Evolutionary conservation across 1,140 invertebrate species (phyloP).

Genomic region (Lepidurus apus): DNA sequence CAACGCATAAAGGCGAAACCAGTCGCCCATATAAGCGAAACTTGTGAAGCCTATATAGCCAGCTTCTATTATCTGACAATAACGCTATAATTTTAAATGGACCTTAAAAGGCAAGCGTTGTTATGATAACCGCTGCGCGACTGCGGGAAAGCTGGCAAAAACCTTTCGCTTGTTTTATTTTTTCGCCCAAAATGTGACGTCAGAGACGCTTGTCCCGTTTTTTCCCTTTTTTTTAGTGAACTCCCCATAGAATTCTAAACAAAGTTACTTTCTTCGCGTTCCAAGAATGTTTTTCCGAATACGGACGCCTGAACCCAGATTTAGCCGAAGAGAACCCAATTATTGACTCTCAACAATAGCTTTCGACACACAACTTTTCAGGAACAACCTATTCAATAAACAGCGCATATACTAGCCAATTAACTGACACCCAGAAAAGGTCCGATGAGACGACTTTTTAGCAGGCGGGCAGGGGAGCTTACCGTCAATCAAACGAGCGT

Average conservation of each 20-base stretch:
- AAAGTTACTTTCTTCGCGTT: not conserved
- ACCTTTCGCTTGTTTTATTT: not conserved
- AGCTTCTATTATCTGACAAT: not conserved
- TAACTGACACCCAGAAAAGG: not conserved
- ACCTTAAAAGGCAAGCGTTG: constrained; percentile 13
- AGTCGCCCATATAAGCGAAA: constrained; percentile 8
- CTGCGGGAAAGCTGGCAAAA: constrained; percentile 1
- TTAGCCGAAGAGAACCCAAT: not conserved
- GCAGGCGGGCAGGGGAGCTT: not conserved
- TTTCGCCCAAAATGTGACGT: not conserved
- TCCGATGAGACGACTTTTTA: not conserved
- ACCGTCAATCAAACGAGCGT: not conserved
- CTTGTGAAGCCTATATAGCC: not conserved
- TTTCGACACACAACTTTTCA: not conserved
- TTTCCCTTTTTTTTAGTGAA: not conserved
- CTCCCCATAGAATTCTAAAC: not conserved
- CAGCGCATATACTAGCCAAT: not conserved
- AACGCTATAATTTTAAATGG: not conserved
- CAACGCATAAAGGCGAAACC: not conserved
- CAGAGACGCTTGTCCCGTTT: not conserved
- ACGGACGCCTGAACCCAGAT: not conserved
- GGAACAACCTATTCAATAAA: constrained; percentile 4
- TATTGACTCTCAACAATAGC: not conserved
- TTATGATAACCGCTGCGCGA: constrained; percentile 1
- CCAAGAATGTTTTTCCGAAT: not conserved